Evolutionary conservation across 2,113 vertebrate species (phyloP).

Genomic region (Rhynchomys soricoides): DNA sequence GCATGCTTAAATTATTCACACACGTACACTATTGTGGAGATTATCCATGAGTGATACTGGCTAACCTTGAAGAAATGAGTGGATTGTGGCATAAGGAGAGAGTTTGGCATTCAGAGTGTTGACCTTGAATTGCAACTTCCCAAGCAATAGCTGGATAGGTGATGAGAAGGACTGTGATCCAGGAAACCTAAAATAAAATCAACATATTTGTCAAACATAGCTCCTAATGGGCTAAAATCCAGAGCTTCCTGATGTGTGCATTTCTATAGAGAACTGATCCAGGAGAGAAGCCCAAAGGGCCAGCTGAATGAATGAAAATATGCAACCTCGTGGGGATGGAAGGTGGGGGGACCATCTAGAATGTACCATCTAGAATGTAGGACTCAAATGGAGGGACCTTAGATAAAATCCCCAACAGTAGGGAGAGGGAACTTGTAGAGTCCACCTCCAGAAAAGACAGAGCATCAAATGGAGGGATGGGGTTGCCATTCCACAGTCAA

Average conservation of each 20-base stretch:
- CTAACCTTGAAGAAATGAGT: background rate
- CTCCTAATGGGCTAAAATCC: background rate
- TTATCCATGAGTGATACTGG: background rate
- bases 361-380: too few relatives aligned
- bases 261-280: background rate
- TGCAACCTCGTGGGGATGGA: too few relatives aligned
- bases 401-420: too few relatives aligned
- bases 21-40: background rate
- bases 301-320: too few relatives aligned
- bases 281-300: background rate
- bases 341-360: too few relatives aligned
- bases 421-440: too few relatives aligned
- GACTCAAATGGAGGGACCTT: too few relatives aligned
- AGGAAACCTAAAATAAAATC: background rate
- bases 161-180: background rate
- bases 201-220: background rate
- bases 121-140: background rate
- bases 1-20: background rate
- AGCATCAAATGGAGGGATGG: too few relatives aligned
- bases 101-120: background rate
- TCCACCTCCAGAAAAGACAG: too few relatives aligned
- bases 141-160: background rate
- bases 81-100: background rate
- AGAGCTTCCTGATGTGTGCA: background rate
- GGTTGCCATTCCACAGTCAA: too few relatives aligned